phyloP scores from a whole-genome alignment of 1,140 invertebrate species.

The Lordiphosa clarofinis region DNA sequence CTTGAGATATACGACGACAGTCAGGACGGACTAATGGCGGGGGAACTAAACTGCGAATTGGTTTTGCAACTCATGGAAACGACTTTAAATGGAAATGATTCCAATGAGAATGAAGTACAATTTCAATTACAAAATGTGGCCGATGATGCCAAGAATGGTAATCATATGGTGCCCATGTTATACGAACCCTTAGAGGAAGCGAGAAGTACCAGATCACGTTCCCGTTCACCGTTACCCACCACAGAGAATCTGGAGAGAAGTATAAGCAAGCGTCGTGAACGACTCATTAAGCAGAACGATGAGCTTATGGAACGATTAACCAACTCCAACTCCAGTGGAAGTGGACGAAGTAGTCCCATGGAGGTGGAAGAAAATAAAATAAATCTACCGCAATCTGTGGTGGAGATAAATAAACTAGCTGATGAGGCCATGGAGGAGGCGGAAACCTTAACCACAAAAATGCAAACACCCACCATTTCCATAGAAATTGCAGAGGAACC shows the following conservation, averaged over 20 bases:
- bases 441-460: too few relatives aligned
- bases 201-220: constrained; percentile 27
- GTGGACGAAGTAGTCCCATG: constrained; percentile 19
- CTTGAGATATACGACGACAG: constrained; percentile 68
- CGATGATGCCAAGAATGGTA: constrained; percentile 40
- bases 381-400: constrained; percentile 44
- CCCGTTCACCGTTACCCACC: constrained; percentile 48
- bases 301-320: constrained; percentile 41
- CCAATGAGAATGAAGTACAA: constrained; percentile 13
- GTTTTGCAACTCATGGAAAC: constrained; percentile 53
- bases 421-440: constrained; percentile 22
- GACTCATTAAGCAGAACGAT: constrained; percentile 55
- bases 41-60: constrained; percentile 52
- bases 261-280: constrained; percentile 36
- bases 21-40: constrained; percentile 16
- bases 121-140: constrained; percentile 49
- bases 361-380: constrained; percentile 30
- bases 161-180: constrained; percentile 33
- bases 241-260: constrained; percentile 48
- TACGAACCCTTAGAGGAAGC: constrained; percentile 25
- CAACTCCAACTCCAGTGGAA: constrained; percentile 14
- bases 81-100: constrained; percentile 27
- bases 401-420: constrained; percentile 46
- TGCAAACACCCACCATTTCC: constrained; percentile 38
- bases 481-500: constrained; percentile 40